Evolutionary conservation across 1,140 invertebrate species (phyloP).

Genomic region (Anoplolepis gracilipes): DNA sequence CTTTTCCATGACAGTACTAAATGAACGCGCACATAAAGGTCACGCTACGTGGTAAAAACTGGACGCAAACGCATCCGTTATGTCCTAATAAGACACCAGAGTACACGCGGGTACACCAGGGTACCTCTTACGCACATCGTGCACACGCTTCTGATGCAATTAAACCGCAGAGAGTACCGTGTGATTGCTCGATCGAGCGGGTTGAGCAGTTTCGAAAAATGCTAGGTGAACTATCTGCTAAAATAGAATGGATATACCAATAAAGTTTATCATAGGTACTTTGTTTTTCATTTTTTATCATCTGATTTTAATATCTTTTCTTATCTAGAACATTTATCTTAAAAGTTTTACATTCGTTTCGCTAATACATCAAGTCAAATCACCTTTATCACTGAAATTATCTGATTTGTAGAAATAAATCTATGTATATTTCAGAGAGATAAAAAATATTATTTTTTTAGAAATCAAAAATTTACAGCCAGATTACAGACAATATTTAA

Average conservation of each 20-base stretch:
- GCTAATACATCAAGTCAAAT: not conserved
- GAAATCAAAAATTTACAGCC: no score
- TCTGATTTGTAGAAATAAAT: not conserved
- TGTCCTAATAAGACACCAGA: conserved; percentile 62
- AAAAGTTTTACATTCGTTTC: not conserved
- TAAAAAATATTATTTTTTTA: not conserved
- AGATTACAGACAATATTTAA: no score
- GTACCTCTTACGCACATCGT: not conserved
- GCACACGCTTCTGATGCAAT: conserved; percentile 20
- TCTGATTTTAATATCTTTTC: not conserved
- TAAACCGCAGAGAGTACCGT: not conserved
- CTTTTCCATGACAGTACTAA: conserved; percentile 53
- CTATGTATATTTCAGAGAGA: not conserved
- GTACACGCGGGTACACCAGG: conserved; percentile 42
- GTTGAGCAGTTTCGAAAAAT: not conserved
- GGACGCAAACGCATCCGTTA: conserved; percentile 71
- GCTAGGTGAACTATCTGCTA: not conserved
- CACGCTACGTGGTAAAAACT: conserved; percentile 50
- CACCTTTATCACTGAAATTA: not conserved
- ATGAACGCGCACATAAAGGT: conserved; percentile 58
- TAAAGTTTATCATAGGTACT: not conserved
- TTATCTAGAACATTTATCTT: not conserved
- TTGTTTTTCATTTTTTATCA: not conserved
- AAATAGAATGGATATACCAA: not conserved
- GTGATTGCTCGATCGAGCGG: conserved; percentile 6